Evolutionary conservation across 2,888 invertebrate genomes (phyloP).

Genomic region (Ditula angustiorana): DNA sequence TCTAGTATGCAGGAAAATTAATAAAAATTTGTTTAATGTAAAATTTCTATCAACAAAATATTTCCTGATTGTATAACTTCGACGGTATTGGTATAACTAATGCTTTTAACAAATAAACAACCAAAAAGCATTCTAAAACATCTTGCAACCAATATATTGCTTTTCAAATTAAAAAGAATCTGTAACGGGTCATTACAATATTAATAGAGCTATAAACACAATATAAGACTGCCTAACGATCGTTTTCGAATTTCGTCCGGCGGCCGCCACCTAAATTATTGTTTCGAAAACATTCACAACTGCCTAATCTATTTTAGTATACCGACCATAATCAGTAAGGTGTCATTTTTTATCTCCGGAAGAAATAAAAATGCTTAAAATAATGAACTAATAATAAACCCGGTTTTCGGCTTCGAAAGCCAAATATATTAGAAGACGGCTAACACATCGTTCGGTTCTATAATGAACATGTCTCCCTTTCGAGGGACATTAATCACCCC

Average conservation of each 20-base stretch:
- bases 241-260: conserved; percentile 42
- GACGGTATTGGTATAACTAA: not conserved
- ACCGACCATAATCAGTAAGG: conserved; percentile 62
- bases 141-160: conserved; percentile 25
- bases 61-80: not conserved
- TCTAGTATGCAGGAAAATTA: not conserved
- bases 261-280: conserved; percentile 52
- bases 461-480: conserved; percentile 85
- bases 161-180: conserved; percentile 27
- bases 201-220: conserved; percentile 37
- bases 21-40: not conserved
- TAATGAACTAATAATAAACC: conserved; percentile 78
- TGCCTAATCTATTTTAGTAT: conserved; percentile 56
- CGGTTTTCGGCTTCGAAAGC: conserved; percentile 66
- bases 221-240: conserved; percentile 23
- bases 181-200: conserved; percentile 26
- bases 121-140: conserved; percentile 13
- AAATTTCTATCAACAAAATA: no score
- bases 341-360: conserved; percentile 75
- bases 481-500: conserved; percentile 78
- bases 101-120: conserved; percentile 6
- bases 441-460: conserved; percentile 82
- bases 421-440: conserved; percentile 81
- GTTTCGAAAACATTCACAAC: conserved; percentile 47
- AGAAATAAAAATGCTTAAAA: conserved; percentile 80